Evolutionary conservation across 2,113 vertebrate genomes (phyloP).

Genomic region (Larimichthys polyactis): DNA sequence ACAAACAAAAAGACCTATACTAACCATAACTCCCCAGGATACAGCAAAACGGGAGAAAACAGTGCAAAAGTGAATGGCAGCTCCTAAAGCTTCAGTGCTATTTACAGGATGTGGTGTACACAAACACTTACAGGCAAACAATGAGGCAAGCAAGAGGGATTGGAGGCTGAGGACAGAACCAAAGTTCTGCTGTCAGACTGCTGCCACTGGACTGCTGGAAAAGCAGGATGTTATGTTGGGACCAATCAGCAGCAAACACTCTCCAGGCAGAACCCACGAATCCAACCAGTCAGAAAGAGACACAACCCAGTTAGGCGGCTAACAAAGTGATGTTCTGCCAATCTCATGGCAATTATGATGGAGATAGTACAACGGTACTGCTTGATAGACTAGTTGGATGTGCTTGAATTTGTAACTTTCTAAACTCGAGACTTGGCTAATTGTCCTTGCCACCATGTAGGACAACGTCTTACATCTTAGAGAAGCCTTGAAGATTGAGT

Average conservation of each 20-base stretch:
- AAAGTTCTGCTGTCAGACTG: background rate
- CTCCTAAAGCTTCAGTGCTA: background rate
- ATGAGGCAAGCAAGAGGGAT: background rate
- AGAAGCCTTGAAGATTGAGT: slow-evolving; percentile 11
- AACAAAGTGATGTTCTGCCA: background rate
- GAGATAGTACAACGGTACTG: background rate
- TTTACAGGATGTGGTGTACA: background rate
- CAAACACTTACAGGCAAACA: background rate
- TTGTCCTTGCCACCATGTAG: slow-evolving; percentile 17
- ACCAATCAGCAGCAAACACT: background rate
- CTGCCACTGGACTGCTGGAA: background rate
- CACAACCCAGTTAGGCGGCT: background rate
- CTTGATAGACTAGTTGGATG: background rate
- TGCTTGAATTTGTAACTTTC: background rate
- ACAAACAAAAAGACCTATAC: background rate
- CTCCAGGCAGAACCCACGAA: background rate
- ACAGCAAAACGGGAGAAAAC: background rate
- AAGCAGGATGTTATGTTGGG: background rate
- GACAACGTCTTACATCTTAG: slow-evolving; percentile 14
- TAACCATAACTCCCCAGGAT: background rate
- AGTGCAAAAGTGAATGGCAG: background rate
- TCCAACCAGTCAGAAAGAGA: background rate
- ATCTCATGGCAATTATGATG: background rate
- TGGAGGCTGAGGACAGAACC: background rate
- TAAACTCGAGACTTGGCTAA: background rate